Evolutionary conservation across 2,888 invertebrate genomes (phyloP).

Genomic region (Chaetogeoica ovagalla): DNA sequence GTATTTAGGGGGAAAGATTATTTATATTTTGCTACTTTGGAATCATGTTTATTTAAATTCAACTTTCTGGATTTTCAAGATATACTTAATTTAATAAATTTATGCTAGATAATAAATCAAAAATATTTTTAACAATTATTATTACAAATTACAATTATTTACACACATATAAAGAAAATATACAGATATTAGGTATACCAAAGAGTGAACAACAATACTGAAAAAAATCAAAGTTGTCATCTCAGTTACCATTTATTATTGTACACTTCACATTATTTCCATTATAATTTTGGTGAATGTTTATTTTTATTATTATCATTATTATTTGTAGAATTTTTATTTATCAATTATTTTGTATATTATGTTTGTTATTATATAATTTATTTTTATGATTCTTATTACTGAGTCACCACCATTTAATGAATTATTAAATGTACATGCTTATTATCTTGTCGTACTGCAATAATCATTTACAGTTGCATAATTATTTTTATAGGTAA

Average conservation of each 20-base stretch:
- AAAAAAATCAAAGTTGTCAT: constrained; percentile 46
- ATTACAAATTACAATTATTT: neutral
- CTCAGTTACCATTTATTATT: constrained; percentile 46
- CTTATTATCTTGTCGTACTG: constrained; percentile 15
- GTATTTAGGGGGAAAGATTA: neutral
- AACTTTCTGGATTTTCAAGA: neutral
- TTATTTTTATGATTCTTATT: constrained; percentile 23
- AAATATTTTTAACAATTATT: neutral
- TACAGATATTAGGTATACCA: constrained; percentile 37
- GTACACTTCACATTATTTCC: constrained; percentile 28
- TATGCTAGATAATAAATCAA: constrained; percentile 14
- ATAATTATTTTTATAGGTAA: constrained; percentile 36
- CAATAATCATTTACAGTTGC: constrained; percentile 21
- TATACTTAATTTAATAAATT: constrained; percentile 6
- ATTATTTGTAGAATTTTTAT: constrained; percentile 13
- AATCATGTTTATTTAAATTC: neutral
- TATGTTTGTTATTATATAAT: constrained; percentile 35
- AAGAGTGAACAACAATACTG: constrained; percentile 41
- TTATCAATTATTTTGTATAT: constrained; percentile 13
- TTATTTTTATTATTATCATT: no score
- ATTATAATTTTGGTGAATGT: constrained; percentile 36
- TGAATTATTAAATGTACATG: constrained; percentile 21
- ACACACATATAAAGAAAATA: constrained; percentile 4
- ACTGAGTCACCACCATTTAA: neutral
- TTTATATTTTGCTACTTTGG: neutral